A percentile compares a stretch with the other conserved stretches of the same genome.
These are phyloP conservation scores for Uloborus diversus DNA, from an alignment of 1,140 invertebrate species.

Conservation along the genomic window DNA sequence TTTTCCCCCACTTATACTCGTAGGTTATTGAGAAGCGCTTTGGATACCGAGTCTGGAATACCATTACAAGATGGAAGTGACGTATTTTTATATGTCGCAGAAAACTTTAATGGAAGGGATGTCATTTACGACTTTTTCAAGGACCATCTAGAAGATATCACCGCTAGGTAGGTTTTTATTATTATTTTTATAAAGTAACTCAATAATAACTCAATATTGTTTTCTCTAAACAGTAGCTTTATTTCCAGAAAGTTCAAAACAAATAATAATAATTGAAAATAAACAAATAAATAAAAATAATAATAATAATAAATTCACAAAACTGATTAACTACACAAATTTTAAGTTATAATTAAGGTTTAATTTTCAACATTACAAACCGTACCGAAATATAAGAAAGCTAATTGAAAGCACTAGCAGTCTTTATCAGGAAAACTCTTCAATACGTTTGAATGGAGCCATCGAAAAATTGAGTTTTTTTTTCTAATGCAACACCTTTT, in stretches of 20 bases:
- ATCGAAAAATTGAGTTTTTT: no score
- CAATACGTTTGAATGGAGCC: no score
- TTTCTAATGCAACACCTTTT: no score
- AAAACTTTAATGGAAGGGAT: conserved; percentile 68
- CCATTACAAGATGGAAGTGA: conserved; percentile 74
- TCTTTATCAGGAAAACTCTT: no score
- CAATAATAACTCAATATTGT: background rate
- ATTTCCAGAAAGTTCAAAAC: background rate
- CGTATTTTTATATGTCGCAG: conserved; percentile 72
- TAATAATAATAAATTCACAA: background rate
- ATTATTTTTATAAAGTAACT: background rate
- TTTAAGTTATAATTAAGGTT: no score
- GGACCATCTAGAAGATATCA: conserved; percentile 75
- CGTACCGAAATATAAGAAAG: no score
- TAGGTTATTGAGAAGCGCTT: conserved; percentile 73
- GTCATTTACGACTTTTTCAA: conserved; percentile 79
- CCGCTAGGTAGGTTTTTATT: conserved; percentile 35
- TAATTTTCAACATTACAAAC: no score
- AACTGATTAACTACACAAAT: background rate
- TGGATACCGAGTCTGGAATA: conserved; percentile 71
- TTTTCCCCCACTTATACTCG: no score
- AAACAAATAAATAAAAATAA: background rate
- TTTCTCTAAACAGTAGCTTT: background rate
- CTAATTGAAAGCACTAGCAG: no score
- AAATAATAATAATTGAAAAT: background rate